A percentile compares a stretch with the other conserved stretches of the same genome.
These are phyloP conservation scores for Neoaliturus tenellus DNA, from an alignment of 2,888 invertebrate species.

Conservation along the genomic window DNA sequence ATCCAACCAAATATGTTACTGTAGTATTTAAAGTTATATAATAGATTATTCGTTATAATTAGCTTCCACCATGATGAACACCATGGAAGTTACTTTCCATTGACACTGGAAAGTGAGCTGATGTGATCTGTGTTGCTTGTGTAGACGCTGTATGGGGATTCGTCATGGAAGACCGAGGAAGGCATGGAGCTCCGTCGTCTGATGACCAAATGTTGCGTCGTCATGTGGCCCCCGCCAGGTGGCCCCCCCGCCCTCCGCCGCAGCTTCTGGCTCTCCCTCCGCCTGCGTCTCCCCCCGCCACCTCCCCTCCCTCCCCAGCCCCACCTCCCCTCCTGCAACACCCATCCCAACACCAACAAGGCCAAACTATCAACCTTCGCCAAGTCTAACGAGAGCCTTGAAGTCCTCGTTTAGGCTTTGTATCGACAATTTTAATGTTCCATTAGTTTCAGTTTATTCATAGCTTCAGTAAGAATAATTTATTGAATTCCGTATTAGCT, in stretches of 20 bases:
- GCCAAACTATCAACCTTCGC: slow-evolving; percentile 52
- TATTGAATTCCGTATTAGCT: too few relatives aligned
- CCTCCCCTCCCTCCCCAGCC: not conserved
- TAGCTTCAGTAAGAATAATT: too few relatives aligned
- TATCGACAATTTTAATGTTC: not conserved
- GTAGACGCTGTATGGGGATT: not conserved
- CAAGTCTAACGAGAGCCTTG: slow-evolving; percentile 52
- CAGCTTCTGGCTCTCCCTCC: slow-evolving; percentile 43
- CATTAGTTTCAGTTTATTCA: not conserved
- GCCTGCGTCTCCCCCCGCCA: slow-evolving; percentile 34
- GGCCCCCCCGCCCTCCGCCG: slow-evolving; percentile 6
- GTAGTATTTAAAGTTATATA: too few relatives aligned
- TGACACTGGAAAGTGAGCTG: too few relatives aligned
- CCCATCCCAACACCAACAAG: slow-evolving; percentile 7
- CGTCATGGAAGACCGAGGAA: slow-evolving; percentile 46
- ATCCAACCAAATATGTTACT: too few relatives aligned
- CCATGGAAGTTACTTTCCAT: too few relatives aligned
- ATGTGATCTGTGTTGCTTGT: too few relatives aligned
- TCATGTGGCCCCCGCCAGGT: not conserved
- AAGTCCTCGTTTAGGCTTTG: slow-evolving; percentile 42
- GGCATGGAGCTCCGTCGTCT: slow-evolving; percentile 15
- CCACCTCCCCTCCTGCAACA: not conserved
- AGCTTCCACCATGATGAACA: too few relatives aligned
- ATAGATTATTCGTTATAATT: too few relatives aligned
- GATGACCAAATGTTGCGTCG: not conserved